Evolutionary conservation across 2,797 vertebrate species (phyloP).

Genomic region (Melanotaenia parkinsoni): DNA sequence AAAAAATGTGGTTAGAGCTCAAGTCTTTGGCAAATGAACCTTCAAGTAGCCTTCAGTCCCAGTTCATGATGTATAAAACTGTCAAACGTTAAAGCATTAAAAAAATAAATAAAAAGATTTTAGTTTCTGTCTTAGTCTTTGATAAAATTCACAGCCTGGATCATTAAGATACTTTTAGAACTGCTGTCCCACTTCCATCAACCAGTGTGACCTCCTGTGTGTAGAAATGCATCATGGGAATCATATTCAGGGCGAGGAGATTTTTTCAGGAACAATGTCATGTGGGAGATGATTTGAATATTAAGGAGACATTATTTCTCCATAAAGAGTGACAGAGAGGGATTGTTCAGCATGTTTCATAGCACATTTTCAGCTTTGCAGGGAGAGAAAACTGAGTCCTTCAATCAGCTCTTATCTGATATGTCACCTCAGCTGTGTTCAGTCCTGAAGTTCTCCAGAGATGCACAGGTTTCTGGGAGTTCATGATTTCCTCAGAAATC

Average conservation of each 20-base stretch:
- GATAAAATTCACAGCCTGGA: conserved; percentile 23
- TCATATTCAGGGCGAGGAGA: conserved; percentile 74
- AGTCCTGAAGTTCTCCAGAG: conserved; percentile 46
- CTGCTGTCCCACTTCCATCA: conserved; percentile 72
- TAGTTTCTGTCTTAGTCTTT: conserved; percentile 37
- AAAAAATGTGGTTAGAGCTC: neutral
- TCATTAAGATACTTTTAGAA: conserved; percentile 64
- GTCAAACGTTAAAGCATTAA: neutral
- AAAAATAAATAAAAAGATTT: conserved; percentile 13
- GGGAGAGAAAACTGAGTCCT: conserved; percentile 37
- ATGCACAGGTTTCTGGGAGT: conserved; percentile 53
- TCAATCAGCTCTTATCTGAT: conserved; percentile 42
- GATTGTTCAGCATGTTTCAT: conserved; percentile 39
- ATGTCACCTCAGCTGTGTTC: conserved; percentile 58
- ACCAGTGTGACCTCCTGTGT: conserved; percentile 71
- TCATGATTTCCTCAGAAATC: conserved; percentile 63
- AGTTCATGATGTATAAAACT: neutral
- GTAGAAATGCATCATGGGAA: conserved; percentile 62
- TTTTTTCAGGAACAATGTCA: conserved; percentile 80
- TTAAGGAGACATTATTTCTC: conserved; percentile 51
- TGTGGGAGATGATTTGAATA: conserved; percentile 51
- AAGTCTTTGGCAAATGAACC: neutral
- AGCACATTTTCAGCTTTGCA: conserved; percentile 27
- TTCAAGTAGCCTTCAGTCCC: neutral
- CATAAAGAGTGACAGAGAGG: conserved; percentile 45